Conservation (phyloP, 1,140 invertebrate genomes). For the Panagrolaimus sp. region DNA sequence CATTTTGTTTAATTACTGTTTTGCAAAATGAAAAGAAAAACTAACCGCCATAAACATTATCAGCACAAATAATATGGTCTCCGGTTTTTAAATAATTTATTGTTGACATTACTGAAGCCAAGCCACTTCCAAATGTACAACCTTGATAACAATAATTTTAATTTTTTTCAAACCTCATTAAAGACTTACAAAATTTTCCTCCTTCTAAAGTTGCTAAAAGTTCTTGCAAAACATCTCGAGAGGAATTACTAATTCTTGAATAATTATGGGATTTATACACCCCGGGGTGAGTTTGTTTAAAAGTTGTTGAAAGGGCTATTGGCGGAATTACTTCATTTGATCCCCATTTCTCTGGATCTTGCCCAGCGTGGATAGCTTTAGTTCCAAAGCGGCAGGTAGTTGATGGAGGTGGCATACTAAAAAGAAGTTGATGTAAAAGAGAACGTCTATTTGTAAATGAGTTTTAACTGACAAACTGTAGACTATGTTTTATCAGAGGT, state of each 20-base stretch:
- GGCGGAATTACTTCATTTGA: slow-evolving; percentile 75
- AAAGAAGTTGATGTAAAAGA: no score
- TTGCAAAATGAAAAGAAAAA: no score
- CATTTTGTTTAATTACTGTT: no score
- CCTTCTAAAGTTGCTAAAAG: slow-evolving; percentile 83
- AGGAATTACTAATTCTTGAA: slow-evolving; percentile 80
- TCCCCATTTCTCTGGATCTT: background rate
- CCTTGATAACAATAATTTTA: slow-evolving; percentile 55
- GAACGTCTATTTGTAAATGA: no score
- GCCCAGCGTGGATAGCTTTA: background rate
- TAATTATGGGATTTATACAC: slow-evolving; percentile 67
- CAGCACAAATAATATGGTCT: slow-evolving; percentile 82
- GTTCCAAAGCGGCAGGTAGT: background rate
- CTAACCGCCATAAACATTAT: slow-evolving; percentile 74
- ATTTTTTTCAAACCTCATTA: background rate
- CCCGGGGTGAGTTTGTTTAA: slow-evolving; percentile 78
- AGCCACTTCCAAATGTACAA: slow-evolving; percentile 79
- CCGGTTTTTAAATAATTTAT: slow-evolving; percentile 72
- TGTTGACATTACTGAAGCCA: slow-evolving; percentile 76
- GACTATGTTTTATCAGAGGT: no score
- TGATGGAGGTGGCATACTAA: no score
- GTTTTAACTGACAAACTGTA: no score
- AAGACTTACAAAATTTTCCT: slow-evolving; percentile 71
- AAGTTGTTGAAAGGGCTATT: slow-evolving; percentile 84
- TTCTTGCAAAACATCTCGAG: slow-evolving; percentile 77